Evolutionary conservation across 2,797 vertebrate species (phyloP), one percentile per base, ranked within the genome.

Genomic region (Chiroxiphia lanceolata): DNA sequence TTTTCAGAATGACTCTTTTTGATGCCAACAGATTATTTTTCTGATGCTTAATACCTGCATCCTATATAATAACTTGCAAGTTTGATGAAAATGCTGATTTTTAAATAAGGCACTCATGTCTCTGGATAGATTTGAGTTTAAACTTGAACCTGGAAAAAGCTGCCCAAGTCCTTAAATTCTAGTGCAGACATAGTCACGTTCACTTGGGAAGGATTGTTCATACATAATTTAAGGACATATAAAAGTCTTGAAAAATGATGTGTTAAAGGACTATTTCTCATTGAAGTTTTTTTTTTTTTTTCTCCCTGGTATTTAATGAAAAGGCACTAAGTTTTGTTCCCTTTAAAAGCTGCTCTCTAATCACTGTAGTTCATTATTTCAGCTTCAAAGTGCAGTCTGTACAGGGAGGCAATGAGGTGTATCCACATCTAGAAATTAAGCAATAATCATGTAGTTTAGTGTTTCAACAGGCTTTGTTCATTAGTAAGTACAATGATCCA

Each of bases 351-450:
- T 93, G 51, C 80, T 94, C 93, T 95, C 76, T 97, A 90, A 96
- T 96, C 85, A 80, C 61, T 47, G 91, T 74, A 93, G 93, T 96
- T 97, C 91, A 94, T 96, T 95, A 96, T 93, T 93, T 94, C 83
- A 94, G 75, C 93, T 94, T 95, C 93, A 95, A 96, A 96, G 95
- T 92, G 71, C 45, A 85, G 88, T 57, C 93, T 92, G 91, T 90
- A 94, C 88, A 69, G 93, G 60, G 89, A 94, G 64, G 90, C 94
- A 96, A 95, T 95, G 94, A 92, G 86, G 90, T 96, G 88, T 96
- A 95, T 95, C 94, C 93, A 93, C 90, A 95, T 95, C 86, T 91
- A 95, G 90, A 94, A 96, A 96, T 96, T 95, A 96, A 96, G 95
- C 93, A 95, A 92, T 96, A 95, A 94, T 94, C 94, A 74, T 95